Conservation (phyloP, 2,888 invertebrate species). For the Drosophila pegasa region DNA sequence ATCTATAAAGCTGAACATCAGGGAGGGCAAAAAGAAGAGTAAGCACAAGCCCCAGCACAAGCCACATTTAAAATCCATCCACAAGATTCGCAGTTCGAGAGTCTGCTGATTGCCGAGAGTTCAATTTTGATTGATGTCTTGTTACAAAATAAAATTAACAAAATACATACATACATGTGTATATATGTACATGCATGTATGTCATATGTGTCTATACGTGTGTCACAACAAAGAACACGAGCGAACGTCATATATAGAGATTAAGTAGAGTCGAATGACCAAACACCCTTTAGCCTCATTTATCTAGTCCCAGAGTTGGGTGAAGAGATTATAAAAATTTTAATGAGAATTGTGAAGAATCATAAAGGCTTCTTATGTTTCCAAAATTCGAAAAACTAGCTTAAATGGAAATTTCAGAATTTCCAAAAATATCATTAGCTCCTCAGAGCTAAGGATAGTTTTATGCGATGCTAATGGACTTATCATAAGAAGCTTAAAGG, state of each 20-base stretch:
- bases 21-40: conserved; percentile 5
- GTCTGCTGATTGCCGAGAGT: conserved; percentile 57
- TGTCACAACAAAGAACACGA: background rate
- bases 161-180: background rate
- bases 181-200: background rate
- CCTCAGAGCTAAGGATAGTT: too few species aligned
- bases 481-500: too few species aligned
- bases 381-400: too few species aligned
- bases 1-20: conserved; percentile 9
- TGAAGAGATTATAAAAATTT: background rate
- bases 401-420: too few species aligned
- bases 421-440: too few species aligned
- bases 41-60: conserved; percentile 3
- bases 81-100: conserved; percentile 41
- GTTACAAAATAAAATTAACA: conserved; percentile 35
- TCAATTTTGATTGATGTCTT: conserved; percentile 68
- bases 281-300: background rate
- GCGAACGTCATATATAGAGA: too few species aligned
- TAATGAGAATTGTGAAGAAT: background rate
- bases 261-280: background rate
- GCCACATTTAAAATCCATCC: conserved; percentile 11
- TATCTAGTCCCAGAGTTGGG: background rate
- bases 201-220: background rate
- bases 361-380: too few species aligned
- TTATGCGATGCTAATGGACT: too few species aligned